Percentiles rank a stretch among this genome's conserved stretches.
These are phyloP conservation scores for Drosophila melanogaster DNA, from an alignment of 1,140 invertebrate genomes.

Conservation along the genomic window DNA sequence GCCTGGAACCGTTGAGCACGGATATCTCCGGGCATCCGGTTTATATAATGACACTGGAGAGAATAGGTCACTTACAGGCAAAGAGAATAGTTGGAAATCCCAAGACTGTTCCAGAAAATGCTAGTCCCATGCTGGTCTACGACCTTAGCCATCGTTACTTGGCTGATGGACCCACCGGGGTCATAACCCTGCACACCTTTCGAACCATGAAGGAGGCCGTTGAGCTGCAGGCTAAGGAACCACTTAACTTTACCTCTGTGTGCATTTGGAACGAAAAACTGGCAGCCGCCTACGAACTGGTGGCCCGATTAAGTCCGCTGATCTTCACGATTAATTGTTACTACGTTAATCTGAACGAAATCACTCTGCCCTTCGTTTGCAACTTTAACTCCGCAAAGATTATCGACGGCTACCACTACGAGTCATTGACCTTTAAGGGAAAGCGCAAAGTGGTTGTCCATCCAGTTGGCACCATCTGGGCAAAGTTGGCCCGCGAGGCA, in stretches of 20 bases:
- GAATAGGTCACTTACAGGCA: slow-evolving; percentile 53
- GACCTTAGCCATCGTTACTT: slow-evolving; percentile 66
- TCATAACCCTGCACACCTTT: slow-evolving; percentile 76
- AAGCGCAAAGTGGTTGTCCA: slow-evolving; percentile 67
- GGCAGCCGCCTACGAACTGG: slow-evolving; percentile 67
- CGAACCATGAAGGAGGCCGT: slow-evolving; percentile 74
- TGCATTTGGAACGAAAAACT: slow-evolving; percentile 77
- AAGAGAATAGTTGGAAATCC: slow-evolving; percentile 55
- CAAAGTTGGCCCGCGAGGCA: not conserved
- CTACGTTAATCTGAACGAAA: slow-evolving; percentile 47
- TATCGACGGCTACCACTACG: slow-evolving; percentile 69
- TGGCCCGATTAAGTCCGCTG: slow-evolving; percentile 24
- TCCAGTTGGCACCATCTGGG: slow-evolving; percentile 65
- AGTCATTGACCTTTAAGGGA: slow-evolving; percentile 42
- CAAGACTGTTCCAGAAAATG: slow-evolving; percentile 21
- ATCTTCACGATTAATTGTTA: slow-evolving; percentile 69
- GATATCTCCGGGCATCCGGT: slow-evolving; percentile 43
- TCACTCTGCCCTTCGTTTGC: not conserved
- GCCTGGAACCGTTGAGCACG: slow-evolving; percentile 27
- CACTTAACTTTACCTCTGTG: slow-evolving; percentile 43
- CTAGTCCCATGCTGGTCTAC: slow-evolving; percentile 54
- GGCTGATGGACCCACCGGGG: slow-evolving; percentile 52
- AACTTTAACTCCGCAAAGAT: slow-evolving; percentile 33
- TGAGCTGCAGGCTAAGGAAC: slow-evolving; percentile 52
- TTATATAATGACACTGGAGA: slow-evolving; percentile 31